Evolutionary conservation across 2,888 invertebrate genomes (phyloP), one percentile per base, ranked within the genome.

Genomic region (Rhingia rostrata): DNA sequence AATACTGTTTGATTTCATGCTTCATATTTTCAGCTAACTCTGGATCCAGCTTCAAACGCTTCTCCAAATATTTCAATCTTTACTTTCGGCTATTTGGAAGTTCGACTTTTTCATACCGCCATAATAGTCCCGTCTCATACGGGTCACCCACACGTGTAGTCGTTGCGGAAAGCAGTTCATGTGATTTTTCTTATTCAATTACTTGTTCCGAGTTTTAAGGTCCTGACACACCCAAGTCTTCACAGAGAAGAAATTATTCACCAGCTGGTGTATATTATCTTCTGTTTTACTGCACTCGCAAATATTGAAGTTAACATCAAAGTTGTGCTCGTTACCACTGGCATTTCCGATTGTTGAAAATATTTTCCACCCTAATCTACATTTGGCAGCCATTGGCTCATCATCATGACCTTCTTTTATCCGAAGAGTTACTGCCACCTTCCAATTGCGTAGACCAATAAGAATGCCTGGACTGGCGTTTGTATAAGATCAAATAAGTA

Each of bases 41-140:
- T 0, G 10, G 14, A 33, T 86, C 77, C 54, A 53, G 66, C 6
- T 54, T 45, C 6, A 86, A 41, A 41, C 73, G 86, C 63, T 69
- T 74, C 47, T 87, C 86, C n/a, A 87, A 51, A 14, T 74, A 86
- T 33, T 39, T 6, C 12, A 86, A 39, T 45, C 87, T 74, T 58
- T 56, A 67, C 9, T 75, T 58, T 32, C 64, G 73, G 53, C 86
- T 88, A 32, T 88, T 77, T 67, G 87, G 87, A 33, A 88, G 47
- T 9, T 56, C 60, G 61, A 74, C 56, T 60, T 77, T 54, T 6
- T 84, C 66, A n/a, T n/a, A n/a, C n/a, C n/a, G n/a, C n/a, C n/a
- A n/a, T n/a, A n/a, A n/a, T n/a, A n/a, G n/a, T n/a, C n/a, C n/a
- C n/a, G n/a, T n/a, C n/a, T n/a, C n/a, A n/a, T n/a, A n/a, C n/a